Percentiles rank a stretch among this genome's conserved stretches.
phyloP scores from a whole-genome alignment of 2,888 invertebrate genomes.

The Synergus laeviventris region DNA sequence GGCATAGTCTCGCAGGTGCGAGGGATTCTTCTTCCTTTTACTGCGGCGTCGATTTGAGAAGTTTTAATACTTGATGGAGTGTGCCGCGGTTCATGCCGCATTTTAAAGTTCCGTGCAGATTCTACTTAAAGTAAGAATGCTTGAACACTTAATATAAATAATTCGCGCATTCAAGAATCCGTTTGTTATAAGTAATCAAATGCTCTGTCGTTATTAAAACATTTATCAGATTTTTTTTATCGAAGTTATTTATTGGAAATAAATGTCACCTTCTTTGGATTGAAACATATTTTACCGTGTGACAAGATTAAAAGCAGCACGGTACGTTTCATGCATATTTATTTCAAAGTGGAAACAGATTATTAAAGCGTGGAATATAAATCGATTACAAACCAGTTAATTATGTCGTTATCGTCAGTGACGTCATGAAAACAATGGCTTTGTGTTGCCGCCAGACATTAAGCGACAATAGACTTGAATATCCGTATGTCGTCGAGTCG shows the following conservation, averaged over 20 bases:
- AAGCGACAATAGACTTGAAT: slow-evolving; percentile 68
- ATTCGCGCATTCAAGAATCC: slow-evolving; percentile 26
- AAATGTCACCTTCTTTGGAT: not conserved
- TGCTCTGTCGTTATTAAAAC: not conserved
- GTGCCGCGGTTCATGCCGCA: slow-evolving; percentile 51
- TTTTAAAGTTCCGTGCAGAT: slow-evolving; percentile 43
- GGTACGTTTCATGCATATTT: not conserved
- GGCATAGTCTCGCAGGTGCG: slow-evolving; percentile 60
- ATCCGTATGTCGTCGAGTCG: slow-evolving; percentile 56
- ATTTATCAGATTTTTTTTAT: not conserved
- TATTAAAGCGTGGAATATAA: slow-evolving; percentile 51
- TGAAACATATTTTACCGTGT: not conserved
- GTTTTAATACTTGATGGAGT: slow-evolving; percentile 68
- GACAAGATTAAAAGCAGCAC: not conserved
- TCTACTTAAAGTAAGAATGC: slow-evolving; percentile 39
- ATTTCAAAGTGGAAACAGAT: slow-evolving; percentile 37
- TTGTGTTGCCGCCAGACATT: slow-evolving; percentile 65
- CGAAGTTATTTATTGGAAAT: not conserved
- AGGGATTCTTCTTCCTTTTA: slow-evolving; percentile 60
- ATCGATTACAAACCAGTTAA: slow-evolving; percentile 67
- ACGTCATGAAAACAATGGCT: slow-evolving; percentile 68
- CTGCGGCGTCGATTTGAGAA: slow-evolving; percentile 65
- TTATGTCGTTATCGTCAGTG: slow-evolving; percentile 64
- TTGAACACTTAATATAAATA: slow-evolving; percentile 26
- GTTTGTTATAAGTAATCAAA: slow-evolving; percentile 38